Percentiles rank a stretch among this genome's conserved stretches.
These are phyloP conservation scores for Chymomyza fuscimana DNA, from an alignment of 2,888 invertebrate species.

Conservation along the genomic window DNA sequence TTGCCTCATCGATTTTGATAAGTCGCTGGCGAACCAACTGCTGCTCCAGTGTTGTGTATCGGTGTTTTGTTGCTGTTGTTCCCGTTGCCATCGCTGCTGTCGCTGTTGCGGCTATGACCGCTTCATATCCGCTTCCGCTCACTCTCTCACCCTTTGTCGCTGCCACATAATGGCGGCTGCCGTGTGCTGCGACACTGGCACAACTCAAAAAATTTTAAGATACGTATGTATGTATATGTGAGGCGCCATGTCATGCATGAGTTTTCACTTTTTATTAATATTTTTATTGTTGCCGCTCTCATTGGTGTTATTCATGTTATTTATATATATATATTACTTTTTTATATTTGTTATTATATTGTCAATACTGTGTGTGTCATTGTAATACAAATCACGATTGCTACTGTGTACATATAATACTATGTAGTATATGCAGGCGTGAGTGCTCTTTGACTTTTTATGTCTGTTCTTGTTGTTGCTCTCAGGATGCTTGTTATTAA, in stretches of 20 bases:
- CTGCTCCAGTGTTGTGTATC: background rate
- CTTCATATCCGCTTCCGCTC: constrained; percentile 69
- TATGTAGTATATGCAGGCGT: constrained; percentile 14
- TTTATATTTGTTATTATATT: constrained; percentile 14
- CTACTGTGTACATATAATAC: constrained; percentile 1
- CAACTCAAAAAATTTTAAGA: constrained; percentile 2
- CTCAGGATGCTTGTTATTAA: constrained; percentile 26
- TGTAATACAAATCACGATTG: constrained; percentile 64
- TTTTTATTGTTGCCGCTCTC: constrained; percentile 37
- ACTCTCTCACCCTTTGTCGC: no score
- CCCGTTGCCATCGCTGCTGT: background rate
- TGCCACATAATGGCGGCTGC: background rate
- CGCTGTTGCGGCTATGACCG: constrained; percentile 1
- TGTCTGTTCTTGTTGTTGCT: constrained; percentile 28
- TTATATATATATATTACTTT: background rate
- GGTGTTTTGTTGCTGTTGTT: background rate
- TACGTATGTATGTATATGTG: constrained; percentile 39
- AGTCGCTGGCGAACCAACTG: constrained; percentile 46
- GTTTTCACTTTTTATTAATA: constrained; percentile 38
- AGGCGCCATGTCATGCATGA: constrained; percentile 66
- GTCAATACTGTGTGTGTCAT: constrained; percentile 28
- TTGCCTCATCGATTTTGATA: constrained; percentile 71
- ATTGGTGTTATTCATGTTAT: constrained; percentile 30
- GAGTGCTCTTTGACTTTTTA: constrained; percentile 7
- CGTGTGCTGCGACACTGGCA: constrained; percentile 1